Conservation (phyloP, 2,797 vertebrate genomes). For the Sebastes vulpes region DNA sequence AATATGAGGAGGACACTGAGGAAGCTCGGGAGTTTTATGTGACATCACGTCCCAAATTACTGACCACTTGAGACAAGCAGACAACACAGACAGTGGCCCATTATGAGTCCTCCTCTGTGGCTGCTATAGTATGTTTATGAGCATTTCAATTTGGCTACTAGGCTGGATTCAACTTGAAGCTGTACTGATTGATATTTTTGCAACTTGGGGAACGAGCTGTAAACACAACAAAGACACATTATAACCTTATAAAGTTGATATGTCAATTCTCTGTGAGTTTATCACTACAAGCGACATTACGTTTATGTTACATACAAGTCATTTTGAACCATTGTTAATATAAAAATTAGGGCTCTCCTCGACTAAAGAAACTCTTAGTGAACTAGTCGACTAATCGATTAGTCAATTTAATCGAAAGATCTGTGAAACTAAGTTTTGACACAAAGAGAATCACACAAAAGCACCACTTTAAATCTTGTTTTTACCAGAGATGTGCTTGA, state of each 20-base stretch:
- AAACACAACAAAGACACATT: not conserved
- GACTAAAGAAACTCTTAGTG: too few species aligned
- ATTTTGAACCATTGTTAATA: too few species aligned
- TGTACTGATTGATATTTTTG: not conserved
- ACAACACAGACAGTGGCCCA: slow-evolving; percentile 28
- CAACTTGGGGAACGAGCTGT: not conserved
- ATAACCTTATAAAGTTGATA: not conserved
- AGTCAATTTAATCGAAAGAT: too few species aligned
- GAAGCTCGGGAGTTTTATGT: slow-evolving; percentile 40
- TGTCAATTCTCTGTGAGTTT: not conserved
- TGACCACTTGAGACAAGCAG: slow-evolving; percentile 17
- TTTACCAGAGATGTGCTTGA: too few species aligned
- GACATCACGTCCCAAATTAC: slow-evolving; percentile 48
- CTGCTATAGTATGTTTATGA: not conserved
- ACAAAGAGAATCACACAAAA: too few species aligned
- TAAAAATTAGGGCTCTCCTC: too few species aligned
- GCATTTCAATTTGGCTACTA: not conserved
- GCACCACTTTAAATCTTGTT: too few species aligned
- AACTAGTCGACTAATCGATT: too few species aligned
- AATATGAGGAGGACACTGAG: slow-evolving; percentile 41
- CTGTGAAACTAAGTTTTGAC: too few species aligned
- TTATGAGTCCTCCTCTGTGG: slow-evolving; percentile 25
- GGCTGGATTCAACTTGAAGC: not conserved
- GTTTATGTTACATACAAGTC: not conserved
- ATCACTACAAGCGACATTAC: not conserved